Evolutionary conservation across 2,888 invertebrate species (phyloP).

Genomic region (Phengaris alcon): DNA sequence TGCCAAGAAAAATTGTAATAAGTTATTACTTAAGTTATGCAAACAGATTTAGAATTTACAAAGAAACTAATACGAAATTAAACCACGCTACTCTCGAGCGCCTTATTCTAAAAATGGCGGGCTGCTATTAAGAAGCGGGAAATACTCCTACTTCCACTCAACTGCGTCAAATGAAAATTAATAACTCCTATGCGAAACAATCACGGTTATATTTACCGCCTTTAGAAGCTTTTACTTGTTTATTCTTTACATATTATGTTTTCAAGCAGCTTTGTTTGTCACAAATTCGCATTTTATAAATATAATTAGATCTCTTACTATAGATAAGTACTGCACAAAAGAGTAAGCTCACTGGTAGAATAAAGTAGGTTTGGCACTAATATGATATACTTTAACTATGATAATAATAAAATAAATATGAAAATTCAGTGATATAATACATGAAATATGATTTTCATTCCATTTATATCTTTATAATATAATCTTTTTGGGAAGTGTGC

Average conservation of each 20-base stretch:
- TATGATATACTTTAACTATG: too few species aligned
- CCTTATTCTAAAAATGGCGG: not conserved
- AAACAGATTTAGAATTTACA: not conserved
- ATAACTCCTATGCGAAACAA: conserved; percentile 45
- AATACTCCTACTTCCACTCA: conserved; percentile 41
- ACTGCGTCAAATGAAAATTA: conserved; percentile 68
- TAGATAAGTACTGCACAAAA: too few species aligned
- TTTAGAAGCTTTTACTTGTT: not conserved
- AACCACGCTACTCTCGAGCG: conserved; percentile 2
- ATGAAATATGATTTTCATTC: not conserved
- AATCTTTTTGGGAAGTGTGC: conserved; percentile 34
- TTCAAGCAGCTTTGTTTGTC: not conserved
- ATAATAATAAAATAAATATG: too few species aligned
- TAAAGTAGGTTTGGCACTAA: too few species aligned
- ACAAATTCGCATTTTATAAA: too few species aligned
- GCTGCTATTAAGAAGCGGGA: not conserved
- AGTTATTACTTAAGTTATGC: too few species aligned
- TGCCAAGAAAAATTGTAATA: too few species aligned
- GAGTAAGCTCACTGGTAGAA: too few species aligned
- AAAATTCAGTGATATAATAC: not conserved
- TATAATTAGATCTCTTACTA: too few species aligned
- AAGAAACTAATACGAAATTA: conserved; percentile 7
- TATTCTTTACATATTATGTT: not conserved
- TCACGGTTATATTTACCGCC: conserved; percentile 19
- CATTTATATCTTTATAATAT: not conserved